A percentile compares a stretch with the other conserved stretches of the same genome.
Conservation (phyloP, 2,113 vertebrate genomes). For the Paratilapia polleni region DNA sequence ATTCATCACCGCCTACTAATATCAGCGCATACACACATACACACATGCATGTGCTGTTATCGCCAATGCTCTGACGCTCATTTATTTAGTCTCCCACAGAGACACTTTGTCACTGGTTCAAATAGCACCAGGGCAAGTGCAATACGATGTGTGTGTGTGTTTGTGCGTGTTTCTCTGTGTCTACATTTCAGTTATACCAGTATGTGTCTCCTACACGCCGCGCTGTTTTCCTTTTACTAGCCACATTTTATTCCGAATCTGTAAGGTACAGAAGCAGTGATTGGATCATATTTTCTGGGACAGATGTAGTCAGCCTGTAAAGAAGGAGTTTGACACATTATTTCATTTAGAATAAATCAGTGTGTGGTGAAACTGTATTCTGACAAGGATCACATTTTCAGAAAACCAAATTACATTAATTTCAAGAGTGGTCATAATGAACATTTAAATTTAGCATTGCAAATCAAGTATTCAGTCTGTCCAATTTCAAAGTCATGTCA, state of each 20-base stretch:
- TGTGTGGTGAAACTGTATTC: not conserved
- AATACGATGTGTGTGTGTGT: not conserved
- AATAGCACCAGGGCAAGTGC: not conserved
- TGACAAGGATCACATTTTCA: not conserved
- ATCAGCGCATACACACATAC: conserved; percentile 39
- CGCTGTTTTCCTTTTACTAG: not conserved
- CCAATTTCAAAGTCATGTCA: not conserved
- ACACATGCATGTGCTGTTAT: not conserved
- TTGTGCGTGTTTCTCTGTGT: not conserved
- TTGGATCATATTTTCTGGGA: not conserved
- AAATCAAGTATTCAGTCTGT: not conserved
- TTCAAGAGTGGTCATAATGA: not conserved
- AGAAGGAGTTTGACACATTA: not conserved
- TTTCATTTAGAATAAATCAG: not conserved
- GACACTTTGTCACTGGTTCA: not conserved
- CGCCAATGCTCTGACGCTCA: not conserved
- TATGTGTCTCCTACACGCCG: not conserved
- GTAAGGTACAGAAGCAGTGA: not conserved
- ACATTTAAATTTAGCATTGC: not conserved
- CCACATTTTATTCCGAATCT: not conserved
- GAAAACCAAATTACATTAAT: not conserved
- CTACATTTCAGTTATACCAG: not conserved
- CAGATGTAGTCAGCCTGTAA: not conserved
- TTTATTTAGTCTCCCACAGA: not conserved
- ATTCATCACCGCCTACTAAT: conserved; percentile 80